Percentiles rank a stretch among this genome's conserved stretches.
Evolutionary conservation across 1,140 invertebrate species (phyloP).

Genomic region (Stegodyphus mimosarum): DNA sequence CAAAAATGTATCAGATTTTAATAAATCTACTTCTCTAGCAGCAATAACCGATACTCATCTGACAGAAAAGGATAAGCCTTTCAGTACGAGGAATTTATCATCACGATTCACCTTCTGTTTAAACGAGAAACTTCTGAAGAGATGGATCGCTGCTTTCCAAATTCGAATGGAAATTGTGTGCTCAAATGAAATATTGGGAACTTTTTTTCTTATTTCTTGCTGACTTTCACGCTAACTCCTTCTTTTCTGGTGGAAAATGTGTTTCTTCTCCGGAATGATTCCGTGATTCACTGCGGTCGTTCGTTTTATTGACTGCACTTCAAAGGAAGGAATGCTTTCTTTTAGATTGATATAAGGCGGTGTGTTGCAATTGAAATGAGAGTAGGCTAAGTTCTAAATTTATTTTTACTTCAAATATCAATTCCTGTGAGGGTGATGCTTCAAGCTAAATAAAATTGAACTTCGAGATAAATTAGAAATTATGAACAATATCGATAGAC

Average conservation of each 20-base stretch:
- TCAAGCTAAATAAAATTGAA: too few species aligned
- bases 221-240: not conserved
- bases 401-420: too few species aligned
- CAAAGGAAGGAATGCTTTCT: not conserved
- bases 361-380: too few species aligned
- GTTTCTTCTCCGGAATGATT: conserved; percentile 26
- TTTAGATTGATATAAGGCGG: not conserved
- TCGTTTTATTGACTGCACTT: conserved; percentile 19
- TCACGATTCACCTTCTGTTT: conserved; percentile 44
- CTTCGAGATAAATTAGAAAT: too few species aligned
- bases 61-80: conserved; percentile 10
- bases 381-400: too few species aligned
- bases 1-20: too few species aligned
- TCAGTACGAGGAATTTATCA: conserved; percentile 42
- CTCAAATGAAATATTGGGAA: conserved; percentile 50
- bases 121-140: conserved; percentile 20
- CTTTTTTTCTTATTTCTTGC: conserved; percentile 15
- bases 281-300: conserved; percentile 27
- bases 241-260: conserved; percentile 24
- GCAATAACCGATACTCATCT: conserved; percentile 27
- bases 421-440: too few species aligned
- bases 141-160: conserved; percentile 41
- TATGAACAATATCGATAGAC: too few species aligned
- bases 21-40: not conserved
- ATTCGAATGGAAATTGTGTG: conserved; percentile 55